Evolutionary conservation across 2,888 invertebrate species (phyloP).

Genomic region (Thecophora atra): DNA sequence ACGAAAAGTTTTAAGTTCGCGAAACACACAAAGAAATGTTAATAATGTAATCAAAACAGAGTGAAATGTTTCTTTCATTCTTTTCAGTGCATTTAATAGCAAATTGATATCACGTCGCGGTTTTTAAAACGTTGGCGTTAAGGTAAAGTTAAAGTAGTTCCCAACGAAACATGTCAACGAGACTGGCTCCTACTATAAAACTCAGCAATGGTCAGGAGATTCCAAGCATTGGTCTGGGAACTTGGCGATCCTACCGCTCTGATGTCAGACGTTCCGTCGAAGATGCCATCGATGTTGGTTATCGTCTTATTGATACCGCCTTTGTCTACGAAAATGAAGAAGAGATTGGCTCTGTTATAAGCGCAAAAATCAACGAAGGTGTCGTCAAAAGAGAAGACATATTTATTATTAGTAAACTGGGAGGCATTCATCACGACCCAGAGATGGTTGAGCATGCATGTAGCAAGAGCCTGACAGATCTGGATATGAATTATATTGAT

Average conservation of each 20-base stretch:
- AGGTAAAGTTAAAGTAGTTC: neutral
- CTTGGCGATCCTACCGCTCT: conserved; percentile 65
- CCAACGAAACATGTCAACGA: conserved; percentile 36
- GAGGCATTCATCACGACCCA: conserved; percentile 70
- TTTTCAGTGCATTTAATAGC: too few species aligned
- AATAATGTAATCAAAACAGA: too few species aligned
- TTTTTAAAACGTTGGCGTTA: neutral
- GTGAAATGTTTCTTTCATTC: too few species aligned
- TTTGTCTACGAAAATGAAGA: conserved; percentile 66
- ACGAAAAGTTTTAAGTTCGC: too few species aligned
- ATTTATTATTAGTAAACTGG: conserved; percentile 61
- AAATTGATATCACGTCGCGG: too few species aligned
- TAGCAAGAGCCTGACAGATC: conserved; percentile 70
- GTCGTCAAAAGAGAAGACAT: conserved; percentile 64
- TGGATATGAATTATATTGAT: conserved; percentile 80
- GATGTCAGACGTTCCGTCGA: conserved; percentile 59
- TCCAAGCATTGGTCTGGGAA: conserved; percentile 78
- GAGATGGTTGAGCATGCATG: conserved; percentile 75
- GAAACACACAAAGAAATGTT: too few species aligned
- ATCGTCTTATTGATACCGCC: conserved; percentile 69
- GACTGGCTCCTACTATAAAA: conserved; percentile 68
- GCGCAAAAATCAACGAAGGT: conserved; percentile 64
- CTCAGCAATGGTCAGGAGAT: conserved; percentile 73
- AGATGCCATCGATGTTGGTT: conserved; percentile 68
- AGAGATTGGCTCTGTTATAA: conserved; percentile 66